Conservation (phyloP, 2,888 invertebrate species). For the Hypselothyrea guttata region DNA sequence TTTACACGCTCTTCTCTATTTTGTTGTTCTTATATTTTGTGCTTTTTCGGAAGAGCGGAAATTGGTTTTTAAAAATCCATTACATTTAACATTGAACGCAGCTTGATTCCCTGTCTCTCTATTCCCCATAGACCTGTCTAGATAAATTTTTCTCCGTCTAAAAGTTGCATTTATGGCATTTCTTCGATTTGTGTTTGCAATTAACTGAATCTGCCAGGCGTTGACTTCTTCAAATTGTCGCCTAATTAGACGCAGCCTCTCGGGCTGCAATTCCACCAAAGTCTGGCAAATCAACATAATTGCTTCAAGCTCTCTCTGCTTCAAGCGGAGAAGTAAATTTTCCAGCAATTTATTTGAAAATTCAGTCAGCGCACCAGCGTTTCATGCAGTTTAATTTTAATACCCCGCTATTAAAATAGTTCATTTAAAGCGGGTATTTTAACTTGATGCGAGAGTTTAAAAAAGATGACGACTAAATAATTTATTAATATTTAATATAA, state of each 20-base stretch:
- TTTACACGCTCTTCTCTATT: conserved; percentile 2
- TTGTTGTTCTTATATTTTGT: conserved; percentile 7
- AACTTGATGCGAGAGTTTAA: background rate
- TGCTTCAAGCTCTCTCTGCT: conserved; percentile 35
- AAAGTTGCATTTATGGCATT: conserved; percentile 1
- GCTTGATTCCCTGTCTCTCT: background rate
- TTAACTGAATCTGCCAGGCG: conserved; percentile 47
- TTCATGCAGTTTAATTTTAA: conserved; percentile 42
- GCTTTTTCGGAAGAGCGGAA: conserved; percentile 50
- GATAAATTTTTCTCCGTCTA: background rate
- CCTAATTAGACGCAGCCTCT: conserved; percentile 39
- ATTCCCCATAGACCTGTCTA: too few relatives aligned
- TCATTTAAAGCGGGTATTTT: background rate
- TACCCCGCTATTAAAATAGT: background rate
- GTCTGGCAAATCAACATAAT: conserved; percentile 60
- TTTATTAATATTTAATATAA: too few relatives aligned
- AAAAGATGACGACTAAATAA: too few relatives aligned
- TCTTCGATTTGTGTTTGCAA: conserved; percentile 33
- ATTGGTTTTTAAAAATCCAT: conserved; percentile 76
- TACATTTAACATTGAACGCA: conserved; percentile 43
- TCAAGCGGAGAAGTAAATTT: conserved; percentile 4
- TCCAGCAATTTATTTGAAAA: conserved; percentile 33
- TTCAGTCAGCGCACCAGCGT: conserved; percentile 35
- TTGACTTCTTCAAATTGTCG: conserved; percentile 37
- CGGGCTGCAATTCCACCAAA: conserved; percentile 14